Evolutionary conservation across 1,140 invertebrate species (phyloP).

Genomic region (Telenomus remus): DNA sequence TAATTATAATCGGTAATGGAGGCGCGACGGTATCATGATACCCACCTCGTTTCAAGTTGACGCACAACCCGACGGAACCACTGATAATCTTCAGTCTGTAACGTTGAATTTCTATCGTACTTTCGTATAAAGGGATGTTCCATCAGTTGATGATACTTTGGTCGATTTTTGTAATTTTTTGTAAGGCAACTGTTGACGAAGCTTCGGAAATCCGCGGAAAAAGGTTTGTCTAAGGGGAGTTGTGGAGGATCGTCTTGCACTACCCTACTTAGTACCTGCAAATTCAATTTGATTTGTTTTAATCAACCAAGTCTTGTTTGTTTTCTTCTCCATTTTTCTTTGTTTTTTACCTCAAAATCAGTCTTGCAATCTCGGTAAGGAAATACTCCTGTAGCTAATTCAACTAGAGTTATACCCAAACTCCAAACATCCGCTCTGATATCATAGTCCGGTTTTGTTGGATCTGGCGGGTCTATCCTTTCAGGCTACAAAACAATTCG

Average conservation of each 20-base stretch:
- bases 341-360: conserved; percentile 90
- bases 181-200: conserved; percentile 86
- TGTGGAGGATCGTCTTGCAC: conserved; percentile 91
- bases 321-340: no score
- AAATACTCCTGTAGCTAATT: conserved; percentile 91
- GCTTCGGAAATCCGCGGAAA: conserved; percentile 74
- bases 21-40: conserved; percentile 31
- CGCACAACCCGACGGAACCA: conserved; percentile 72
- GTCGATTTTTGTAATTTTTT: conserved; percentile 93
- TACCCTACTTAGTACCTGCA: conserved; percentile 85
- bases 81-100: conserved; percentile 66
- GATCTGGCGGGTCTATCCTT: conserved; percentile 93
- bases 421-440: conserved; percentile 99
- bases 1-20: conserved; percentile 14
- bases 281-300: neutral
- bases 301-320: no score
- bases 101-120: conserved; percentile 78
- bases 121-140: conserved; percentile 92
- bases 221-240: conserved; percentile 85
- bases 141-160: conserved; percentile 95
- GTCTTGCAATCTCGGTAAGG: conserved; percentile 96
- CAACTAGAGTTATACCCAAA: conserved; percentile 96
- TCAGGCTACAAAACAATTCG: conserved; percentile 85
- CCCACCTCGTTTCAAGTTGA: conserved; percentile 71
- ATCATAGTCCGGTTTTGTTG: conserved; percentile 94